Percentiles rank a stretch among this genome's conserved stretches.
These are phyloP conservation scores for Myocastor coypus DNA, from an alignment of 2,113 vertebrate genomes.

Conservation along the genomic window DNA sequence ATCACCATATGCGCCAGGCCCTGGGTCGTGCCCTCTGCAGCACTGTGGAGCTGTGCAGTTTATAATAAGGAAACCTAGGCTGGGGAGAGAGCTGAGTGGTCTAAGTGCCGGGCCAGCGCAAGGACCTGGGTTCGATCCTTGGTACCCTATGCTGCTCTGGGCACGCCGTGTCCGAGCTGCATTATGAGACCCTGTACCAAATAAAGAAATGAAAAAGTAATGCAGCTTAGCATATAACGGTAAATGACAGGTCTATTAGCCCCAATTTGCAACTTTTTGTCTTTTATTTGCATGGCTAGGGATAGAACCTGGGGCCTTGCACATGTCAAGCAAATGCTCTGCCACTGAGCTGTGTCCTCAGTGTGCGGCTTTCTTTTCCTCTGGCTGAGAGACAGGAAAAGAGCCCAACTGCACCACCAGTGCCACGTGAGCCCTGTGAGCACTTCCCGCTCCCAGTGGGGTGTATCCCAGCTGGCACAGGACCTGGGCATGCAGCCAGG, in stretches of 20 bases:
- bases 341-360: background rate
- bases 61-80: background rate
- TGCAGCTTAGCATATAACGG: background rate
- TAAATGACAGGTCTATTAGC: background rate
- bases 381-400: background rate
- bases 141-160: too few relatives aligned
- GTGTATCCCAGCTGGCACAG: accelerated
- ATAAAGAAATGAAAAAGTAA: too few relatives aligned
- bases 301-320: background rate
- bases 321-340: background rate
- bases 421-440: background rate
- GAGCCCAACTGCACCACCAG: background rate
- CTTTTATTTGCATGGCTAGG: background rate
- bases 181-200: too few relatives aligned
- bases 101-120: too few relatives aligned
- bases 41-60: background rate
- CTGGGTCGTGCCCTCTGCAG: background rate
- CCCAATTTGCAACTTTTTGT: background rate
- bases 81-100: too few relatives aligned
- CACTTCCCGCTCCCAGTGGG: background rate
- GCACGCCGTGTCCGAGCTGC: too few relatives aligned
- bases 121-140: too few relatives aligned
- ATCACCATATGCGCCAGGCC: accelerated
- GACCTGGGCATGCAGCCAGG: background rate
- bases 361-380: background rate